phyloP scores from a whole-genome alignment of 2,797 vertebrate genomes.

The Naso thynnoides region DNA sequence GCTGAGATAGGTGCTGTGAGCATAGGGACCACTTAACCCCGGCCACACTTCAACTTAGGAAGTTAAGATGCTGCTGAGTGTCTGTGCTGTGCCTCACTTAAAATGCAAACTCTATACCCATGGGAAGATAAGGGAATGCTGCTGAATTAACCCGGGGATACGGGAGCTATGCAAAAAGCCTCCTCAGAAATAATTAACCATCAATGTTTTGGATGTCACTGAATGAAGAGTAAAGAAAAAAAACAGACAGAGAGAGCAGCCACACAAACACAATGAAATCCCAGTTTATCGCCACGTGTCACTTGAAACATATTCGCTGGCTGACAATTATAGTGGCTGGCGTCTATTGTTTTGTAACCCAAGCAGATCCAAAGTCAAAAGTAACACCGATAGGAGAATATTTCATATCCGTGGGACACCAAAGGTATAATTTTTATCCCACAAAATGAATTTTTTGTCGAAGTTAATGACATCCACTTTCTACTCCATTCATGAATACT shows the following conservation, averaged over 20 bases:
- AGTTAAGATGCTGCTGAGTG: slow-evolving; percentile 87
- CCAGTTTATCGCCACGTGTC: slow-evolving; percentile 47
- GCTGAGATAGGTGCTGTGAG: slow-evolving; percentile 86
- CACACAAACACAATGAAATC: slow-evolving; percentile 51
- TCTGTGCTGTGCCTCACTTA: slow-evolving; percentile 84
- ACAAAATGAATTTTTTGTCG: slow-evolving; percentile 7
- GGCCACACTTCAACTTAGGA: slow-evolving; percentile 86
- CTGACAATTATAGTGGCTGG: slow-evolving; percentile 30
- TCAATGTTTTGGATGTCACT: slow-evolving; percentile 81
- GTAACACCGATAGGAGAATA: neutral
- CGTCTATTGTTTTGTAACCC: slow-evolving; percentile 36
- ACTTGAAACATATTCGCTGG: slow-evolving; percentile 37
- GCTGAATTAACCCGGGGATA: slow-evolving; percentile 83
- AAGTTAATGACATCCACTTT: slow-evolving; percentile 10
- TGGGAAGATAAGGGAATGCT: slow-evolving; percentile 78
- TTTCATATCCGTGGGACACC: slow-evolving; percentile 11
- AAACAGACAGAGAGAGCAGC: slow-evolving; percentile 51
- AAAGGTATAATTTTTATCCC: slow-evolving; percentile 17
- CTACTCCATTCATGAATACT: neutral
- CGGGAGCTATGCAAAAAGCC: slow-evolving; percentile 71
- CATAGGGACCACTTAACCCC: slow-evolving; percentile 89
- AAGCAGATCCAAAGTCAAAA: slow-evolving; percentile 18
- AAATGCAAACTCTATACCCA: slow-evolving; percentile 86
- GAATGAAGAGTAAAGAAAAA: slow-evolving; percentile 62
- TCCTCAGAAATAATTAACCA: slow-evolving; percentile 86